phyloP scores from a whole-genome alignment of 2,113 vertebrate genomes.

The Eublepharis macularius region DNA sequence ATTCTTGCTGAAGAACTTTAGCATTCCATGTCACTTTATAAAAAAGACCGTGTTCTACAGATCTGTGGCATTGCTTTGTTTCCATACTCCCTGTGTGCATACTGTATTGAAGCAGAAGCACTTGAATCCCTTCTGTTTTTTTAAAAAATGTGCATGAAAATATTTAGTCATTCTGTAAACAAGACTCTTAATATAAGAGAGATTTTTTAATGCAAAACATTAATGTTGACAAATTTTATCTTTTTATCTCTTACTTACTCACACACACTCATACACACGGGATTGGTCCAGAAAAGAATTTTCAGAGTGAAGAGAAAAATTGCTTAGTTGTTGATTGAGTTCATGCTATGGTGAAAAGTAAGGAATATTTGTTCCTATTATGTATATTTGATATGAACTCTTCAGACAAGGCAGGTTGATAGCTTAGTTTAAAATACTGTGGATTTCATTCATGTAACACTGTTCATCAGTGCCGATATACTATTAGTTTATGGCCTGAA shows the following conservation, averaged over 20 bases:
- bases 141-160: not conserved
- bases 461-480: constrained; percentile 10
- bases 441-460: constrained; percentile 6
- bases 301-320: not conserved
- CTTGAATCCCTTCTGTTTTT: not conserved
- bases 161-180: not conserved
- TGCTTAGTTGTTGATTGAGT: not conserved
- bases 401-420: not conserved
- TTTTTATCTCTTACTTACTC: too few species aligned
- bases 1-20: not conserved
- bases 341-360: fast-evolving
- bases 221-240: not conserved
- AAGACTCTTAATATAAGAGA: not conserved
- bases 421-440: constrained; percentile 29
- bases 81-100: constrained; percentile 4
- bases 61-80: not conserved
- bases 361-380: not conserved
- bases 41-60: not conserved
- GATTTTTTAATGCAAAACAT: not conserved
- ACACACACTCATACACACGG: not conserved
- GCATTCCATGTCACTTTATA: not conserved
- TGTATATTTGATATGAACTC: not conserved
- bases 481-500: constrained; percentile 3
- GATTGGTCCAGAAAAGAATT: not conserved
- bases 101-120: not conserved